These are phyloP conservation scores for Grantiella picta DNA, from an alignment of 2,113 vertebrate genomes.

Conservation along the genomic window DNA sequence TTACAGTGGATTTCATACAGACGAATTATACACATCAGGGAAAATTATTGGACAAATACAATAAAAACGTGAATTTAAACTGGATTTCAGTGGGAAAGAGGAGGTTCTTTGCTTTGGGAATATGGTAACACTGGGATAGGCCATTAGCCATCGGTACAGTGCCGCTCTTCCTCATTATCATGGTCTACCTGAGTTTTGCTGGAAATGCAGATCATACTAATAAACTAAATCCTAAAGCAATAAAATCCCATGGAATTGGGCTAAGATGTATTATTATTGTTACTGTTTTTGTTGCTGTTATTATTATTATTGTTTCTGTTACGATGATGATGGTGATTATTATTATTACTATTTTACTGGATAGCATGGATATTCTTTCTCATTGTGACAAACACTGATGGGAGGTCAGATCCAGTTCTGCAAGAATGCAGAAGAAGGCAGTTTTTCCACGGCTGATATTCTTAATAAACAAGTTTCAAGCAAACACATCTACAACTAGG, in stretches of 20 bases:
- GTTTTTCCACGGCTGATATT: not conserved
- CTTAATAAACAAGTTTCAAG: not conserved
- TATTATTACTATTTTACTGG: not conserved
- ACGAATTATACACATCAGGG: not conserved
- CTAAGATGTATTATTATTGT: not conserved
- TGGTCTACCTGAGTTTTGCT: not conserved
- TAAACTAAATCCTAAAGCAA: not conserved
- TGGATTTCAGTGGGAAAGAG: not conserved
- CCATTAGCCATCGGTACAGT: not conserved
- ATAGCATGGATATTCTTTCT: not conserved
- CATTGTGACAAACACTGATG: not conserved
- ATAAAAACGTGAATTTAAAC: not conserved
- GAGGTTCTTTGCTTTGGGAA: not conserved
- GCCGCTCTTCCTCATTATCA: not conserved
- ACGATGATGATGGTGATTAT: not conserved
- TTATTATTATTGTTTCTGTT: not conserved
- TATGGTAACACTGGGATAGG: not conserved
- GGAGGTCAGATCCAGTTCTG: not conserved
- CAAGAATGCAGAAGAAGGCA: not conserved
- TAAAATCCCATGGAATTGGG: not conserved
- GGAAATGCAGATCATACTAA: not conserved
- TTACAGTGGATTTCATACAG: not conserved
- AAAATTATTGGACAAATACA: not conserved
- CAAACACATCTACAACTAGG: not conserved
- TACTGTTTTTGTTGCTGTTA: not conserved